These are phyloP conservation scores for Paramacrobiotus metropolitanus DNA, from an alignment of 1,140 invertebrate species.

Conservation along the genomic window DNA sequence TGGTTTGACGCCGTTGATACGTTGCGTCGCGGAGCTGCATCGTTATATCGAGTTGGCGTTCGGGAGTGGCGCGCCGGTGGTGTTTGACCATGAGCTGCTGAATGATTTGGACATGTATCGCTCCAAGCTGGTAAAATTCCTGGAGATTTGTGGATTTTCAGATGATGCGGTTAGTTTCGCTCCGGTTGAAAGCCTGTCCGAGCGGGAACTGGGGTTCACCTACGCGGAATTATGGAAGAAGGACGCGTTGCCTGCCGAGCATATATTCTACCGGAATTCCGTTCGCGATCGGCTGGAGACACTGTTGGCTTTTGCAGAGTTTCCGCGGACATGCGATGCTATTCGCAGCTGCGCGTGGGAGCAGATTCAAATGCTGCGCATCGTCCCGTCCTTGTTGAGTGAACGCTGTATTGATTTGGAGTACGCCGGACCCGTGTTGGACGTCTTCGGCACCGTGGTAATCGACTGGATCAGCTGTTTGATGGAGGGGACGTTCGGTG, in stretches of 20 bases:
- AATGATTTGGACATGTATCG: neutral
- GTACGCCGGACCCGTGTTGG: neutral
- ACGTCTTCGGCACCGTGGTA: neutral
- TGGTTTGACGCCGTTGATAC: no score
- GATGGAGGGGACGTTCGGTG: neutral
- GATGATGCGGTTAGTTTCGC: no score
- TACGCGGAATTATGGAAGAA: no score
- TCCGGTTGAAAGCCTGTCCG: no score
- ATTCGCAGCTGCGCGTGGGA: neutral
- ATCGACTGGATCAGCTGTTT: neutral
- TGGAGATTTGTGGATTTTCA: no score
- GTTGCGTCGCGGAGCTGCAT: no score
- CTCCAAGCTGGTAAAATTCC: neutral
- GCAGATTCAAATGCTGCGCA: neutral
- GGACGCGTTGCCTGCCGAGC: no score
- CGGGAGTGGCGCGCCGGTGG: neutral
- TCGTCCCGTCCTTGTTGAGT: neutral
- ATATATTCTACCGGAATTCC: neutral
- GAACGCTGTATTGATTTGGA: neutral
- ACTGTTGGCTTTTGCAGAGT: neutral
- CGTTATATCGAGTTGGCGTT: no score
- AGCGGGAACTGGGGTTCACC: neutral
- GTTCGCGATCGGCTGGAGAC: neutral
- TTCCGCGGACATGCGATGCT: neutral
- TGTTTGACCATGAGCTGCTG: neutral